Evolutionary conservation across 2,113 vertebrate species (phyloP).

Genomic region (crab-eating macaque (Macaca fascicularis)): DNA sequence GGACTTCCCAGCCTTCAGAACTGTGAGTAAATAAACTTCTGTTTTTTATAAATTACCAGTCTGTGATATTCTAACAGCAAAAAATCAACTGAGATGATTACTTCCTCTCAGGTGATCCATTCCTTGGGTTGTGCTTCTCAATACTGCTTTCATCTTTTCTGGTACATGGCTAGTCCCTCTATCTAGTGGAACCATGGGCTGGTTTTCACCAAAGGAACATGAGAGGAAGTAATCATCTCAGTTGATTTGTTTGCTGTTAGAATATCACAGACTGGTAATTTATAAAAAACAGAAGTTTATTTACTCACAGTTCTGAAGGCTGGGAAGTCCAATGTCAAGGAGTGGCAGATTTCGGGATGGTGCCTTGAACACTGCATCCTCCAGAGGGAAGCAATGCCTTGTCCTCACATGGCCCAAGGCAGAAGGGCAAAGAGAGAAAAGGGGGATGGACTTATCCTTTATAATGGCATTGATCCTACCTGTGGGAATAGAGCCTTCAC

Average conservation of each 20-base stretch:
- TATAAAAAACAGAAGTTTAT: neutral
- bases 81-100: neutral
- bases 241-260: neutral
- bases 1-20: neutral
- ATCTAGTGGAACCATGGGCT: too few species aligned
- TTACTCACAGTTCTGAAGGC: neutral
- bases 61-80: neutral
- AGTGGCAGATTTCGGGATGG: neutral
- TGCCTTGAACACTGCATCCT: neutral
- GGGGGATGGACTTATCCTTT: neutral
- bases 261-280: neutral
- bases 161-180: neutral
- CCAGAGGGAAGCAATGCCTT: neutral
- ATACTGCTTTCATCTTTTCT: neutral
- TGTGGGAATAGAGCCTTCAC: neutral
- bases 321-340: neutral
- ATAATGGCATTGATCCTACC: neutral
- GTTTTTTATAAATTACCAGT: neutral
- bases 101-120: neutral
- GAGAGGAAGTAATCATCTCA: neutral
- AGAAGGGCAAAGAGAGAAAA: neutral
- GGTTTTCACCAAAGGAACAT: neutral
- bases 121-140: neutral
- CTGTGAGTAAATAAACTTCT: neutral
- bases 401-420: neutral